A percentile compares a stretch with the other conserved stretches of the same genome.
Conservation (phyloP, 2,113 vertebrate genomes). For the Neodon shergylaensis region DNA sequence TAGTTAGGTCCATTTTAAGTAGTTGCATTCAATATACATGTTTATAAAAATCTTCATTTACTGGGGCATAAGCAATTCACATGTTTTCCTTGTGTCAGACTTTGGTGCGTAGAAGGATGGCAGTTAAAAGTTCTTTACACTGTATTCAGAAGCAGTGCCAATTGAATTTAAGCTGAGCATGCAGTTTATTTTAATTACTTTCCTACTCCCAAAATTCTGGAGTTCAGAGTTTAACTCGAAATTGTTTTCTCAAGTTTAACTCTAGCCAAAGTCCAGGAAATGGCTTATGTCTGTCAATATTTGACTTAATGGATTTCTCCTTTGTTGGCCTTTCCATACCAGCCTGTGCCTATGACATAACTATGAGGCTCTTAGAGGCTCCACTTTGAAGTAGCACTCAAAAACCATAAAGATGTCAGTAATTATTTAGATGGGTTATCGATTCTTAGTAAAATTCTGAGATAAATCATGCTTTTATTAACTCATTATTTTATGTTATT, state of each 20-base stretch:
- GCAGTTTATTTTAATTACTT: constrained; percentile 36
- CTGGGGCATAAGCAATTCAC: background rate
- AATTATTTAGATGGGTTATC: background rate
- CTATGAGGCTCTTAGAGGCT: background rate
- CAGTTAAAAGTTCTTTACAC: constrained; percentile 5
- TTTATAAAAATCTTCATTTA: background rate
- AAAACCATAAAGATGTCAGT: background rate
- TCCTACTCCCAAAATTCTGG: constrained; percentile 58
- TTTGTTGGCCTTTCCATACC: constrained; percentile 16
- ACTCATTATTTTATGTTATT: background rate
- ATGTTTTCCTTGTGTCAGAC: background rate
- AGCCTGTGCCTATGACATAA: background rate
- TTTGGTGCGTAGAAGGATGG: constrained; percentile 43
- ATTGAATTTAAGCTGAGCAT: constrained; percentile 41
- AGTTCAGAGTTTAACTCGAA: constrained; percentile 74
- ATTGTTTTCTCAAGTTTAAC: constrained; percentile 67
- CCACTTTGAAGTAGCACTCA: background rate
- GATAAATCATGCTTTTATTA: background rate
- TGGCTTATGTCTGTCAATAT: constrained; percentile 69
- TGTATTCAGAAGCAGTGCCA: constrained; percentile 9
- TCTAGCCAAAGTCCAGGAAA: constrained; percentile 67
- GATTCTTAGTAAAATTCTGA: background rate
- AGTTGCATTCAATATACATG: background rate
- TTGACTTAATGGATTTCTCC: constrained; percentile 64
- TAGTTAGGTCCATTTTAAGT: background rate